A percentile compares a stretch with the other conserved stretches of the same genome.
These are phyloP conservation scores for human (Homo sapiens) DNA, from an alignment of 2,113 vertebrate species.

Conservation along the genomic window DNA sequence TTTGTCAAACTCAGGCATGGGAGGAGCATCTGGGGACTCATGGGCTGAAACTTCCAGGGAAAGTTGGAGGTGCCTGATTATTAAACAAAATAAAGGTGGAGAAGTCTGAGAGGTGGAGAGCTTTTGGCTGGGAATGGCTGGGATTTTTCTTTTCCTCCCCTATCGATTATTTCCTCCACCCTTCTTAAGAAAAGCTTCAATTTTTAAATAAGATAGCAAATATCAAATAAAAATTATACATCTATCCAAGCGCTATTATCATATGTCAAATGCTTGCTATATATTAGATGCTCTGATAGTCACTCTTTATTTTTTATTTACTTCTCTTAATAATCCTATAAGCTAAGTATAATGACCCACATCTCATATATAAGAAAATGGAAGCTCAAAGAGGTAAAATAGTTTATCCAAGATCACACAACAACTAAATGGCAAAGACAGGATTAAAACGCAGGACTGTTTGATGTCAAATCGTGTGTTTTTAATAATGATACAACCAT, in stretches of 20 bases:
- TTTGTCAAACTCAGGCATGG: neutral
- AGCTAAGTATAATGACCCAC: neutral
- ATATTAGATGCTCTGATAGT: neutral
- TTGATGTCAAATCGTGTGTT: neutral
- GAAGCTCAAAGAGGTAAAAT: neutral
- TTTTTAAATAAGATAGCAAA: neutral
- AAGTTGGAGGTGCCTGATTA: slow-evolving; percentile 24
- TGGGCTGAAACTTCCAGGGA: neutral
- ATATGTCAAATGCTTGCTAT: neutral
- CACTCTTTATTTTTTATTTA: neutral
- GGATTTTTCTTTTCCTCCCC: neutral
- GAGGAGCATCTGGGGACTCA: neutral
- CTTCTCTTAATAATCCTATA: slow-evolving; percentile 55
- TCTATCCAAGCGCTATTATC: neutral
- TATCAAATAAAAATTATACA: neutral
- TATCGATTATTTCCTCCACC: neutral
- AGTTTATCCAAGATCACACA: neutral
- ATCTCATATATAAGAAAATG: neutral
- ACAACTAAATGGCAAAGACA: neutral
- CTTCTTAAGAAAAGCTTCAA: neutral
- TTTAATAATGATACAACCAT: neutral
- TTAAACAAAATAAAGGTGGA: neutral
- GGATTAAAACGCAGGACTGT: neutral
- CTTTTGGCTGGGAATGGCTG: neutral
- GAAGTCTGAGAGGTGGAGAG: neutral